These are phyloP conservation scores for Bungarus multicinctus DNA, from an alignment of 2,113 vertebrate genomes.

Conservation along the genomic window DNA sequence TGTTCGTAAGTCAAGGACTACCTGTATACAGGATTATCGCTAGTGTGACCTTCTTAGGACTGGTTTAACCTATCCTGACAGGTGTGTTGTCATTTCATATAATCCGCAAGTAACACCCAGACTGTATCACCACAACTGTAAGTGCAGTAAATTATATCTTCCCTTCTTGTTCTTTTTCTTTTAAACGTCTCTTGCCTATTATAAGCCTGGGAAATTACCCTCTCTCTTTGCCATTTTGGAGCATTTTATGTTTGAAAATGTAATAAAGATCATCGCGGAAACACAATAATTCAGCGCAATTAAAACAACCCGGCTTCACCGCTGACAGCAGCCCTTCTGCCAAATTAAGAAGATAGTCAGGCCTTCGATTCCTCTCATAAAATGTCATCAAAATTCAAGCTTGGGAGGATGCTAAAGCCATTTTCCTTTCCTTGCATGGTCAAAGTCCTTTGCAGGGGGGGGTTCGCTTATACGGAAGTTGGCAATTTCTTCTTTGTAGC, in stretches of 20 bases:
- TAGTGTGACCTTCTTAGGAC: neutral
- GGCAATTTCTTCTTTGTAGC: too few species aligned
- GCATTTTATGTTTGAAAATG: conserved; percentile 10
- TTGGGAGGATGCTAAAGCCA: neutral
- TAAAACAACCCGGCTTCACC: neutral
- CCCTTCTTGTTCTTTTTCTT: neutral
- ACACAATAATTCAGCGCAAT: conserved; percentile 4
- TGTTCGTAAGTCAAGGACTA: too few species aligned
- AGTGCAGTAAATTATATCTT: conserved; percentile 27
- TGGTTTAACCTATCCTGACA: neutral
- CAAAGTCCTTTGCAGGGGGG: too few species aligned
- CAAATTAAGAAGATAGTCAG: neutral
- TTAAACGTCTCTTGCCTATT: conserved; percentile 33
- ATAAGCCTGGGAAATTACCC: conserved; percentile 26
- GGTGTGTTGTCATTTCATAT: neutral
- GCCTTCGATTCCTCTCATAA: neutral
- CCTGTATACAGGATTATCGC: neutral
- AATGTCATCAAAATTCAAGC: neutral
- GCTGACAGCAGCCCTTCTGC: neutral
- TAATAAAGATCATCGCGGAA: conserved; percentile 23
- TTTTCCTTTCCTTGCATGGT: neutral
- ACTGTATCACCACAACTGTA: conserved; percentile 15
- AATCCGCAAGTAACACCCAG: conserved; percentile 21
- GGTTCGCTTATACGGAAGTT: too few species aligned
- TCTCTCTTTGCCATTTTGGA: conserved; percentile 37